Conservation (phyloP, 2,888 invertebrate genomes). For the Prenolepis imparis region DNA sequence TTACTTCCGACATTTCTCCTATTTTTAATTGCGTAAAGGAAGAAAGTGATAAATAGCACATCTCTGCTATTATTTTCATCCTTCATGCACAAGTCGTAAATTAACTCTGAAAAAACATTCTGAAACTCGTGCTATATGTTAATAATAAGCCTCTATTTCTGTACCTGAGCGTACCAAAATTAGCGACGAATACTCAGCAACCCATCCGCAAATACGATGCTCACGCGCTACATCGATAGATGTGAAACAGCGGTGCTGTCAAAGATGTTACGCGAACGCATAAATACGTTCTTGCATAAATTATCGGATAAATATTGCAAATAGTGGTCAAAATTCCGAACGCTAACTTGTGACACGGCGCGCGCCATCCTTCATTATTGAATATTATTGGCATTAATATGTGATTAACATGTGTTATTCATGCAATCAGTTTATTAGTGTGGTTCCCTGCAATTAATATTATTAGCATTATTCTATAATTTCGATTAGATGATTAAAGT, state of each 20-base stretch:
- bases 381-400: conserved; percentile 16
- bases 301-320: conserved; percentile 28
- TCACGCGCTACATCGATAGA: conserved; percentile 34
- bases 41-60: conserved; percentile 27
- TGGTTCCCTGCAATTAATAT: not conserved
- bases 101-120: conserved; percentile 27
- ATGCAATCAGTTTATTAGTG: not conserved
- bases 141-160: conserved; percentile 42
- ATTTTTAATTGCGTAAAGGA: not conserved
- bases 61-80: conserved; percentile 31
- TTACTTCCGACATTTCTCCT: not conserved
- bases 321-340: not conserved
- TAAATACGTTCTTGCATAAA: conserved; percentile 35
- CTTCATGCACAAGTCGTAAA: conserved; percentile 27
- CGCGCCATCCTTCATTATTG: not conserved
- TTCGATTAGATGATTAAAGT: conserved; percentile 1
- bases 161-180: conserved; percentile 33
- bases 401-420: not conserved
- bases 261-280: conserved; percentile 21
- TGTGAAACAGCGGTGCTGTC: conserved; percentile 27
- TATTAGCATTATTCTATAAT: not conserved
- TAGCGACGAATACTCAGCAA: conserved; percentile 37
- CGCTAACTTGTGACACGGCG: not conserved
- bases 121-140: conserved; percentile 21
- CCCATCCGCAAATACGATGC: conserved; percentile 31